Conservation (phyloP, 2,113 vertebrate genomes). For the Choloepus hoffmanni region DNA sequence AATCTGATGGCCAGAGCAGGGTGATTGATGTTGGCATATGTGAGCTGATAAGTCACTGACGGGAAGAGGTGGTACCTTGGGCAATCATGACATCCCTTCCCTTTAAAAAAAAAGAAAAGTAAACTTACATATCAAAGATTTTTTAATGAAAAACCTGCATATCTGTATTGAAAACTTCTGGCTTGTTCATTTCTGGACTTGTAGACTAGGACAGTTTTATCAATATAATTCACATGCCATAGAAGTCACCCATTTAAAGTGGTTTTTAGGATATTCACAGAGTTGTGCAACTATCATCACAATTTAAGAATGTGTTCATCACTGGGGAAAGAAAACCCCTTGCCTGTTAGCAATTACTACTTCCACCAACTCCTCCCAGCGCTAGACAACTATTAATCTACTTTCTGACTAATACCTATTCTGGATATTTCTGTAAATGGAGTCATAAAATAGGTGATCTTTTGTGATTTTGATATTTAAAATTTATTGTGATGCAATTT, state of each 20-base stretch:
- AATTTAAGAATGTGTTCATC: not conserved
- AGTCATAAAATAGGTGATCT: not conserved
- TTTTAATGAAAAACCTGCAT: slow-evolving; percentile 35
- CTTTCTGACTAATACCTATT: not conserved
- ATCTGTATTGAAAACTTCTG: slow-evolving; percentile 69
- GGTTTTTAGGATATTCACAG: not conserved
- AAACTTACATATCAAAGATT: not conserved
- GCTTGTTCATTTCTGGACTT: slow-evolving; percentile 52
- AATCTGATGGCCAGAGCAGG: not conserved
- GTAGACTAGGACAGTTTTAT: not conserved
- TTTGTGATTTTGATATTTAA: not conserved
- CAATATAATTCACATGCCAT: not conserved
- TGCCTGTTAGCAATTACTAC: not conserved
- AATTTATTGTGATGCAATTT: too few relatives aligned
- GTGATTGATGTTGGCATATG: not conserved
- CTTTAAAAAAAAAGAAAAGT: not conserved
- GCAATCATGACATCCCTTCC: not conserved
- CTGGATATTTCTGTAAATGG: not conserved
- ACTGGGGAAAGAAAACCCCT: not conserved
- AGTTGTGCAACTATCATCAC: not conserved
- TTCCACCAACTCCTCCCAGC: not conserved
- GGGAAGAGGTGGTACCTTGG: not conserved
- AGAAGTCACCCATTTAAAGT: not conserved
- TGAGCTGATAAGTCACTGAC: not conserved
- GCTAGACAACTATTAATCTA: not conserved